Conservation (phyloP, 2,113 vertebrate species). For the Colius striatus region DNA sequence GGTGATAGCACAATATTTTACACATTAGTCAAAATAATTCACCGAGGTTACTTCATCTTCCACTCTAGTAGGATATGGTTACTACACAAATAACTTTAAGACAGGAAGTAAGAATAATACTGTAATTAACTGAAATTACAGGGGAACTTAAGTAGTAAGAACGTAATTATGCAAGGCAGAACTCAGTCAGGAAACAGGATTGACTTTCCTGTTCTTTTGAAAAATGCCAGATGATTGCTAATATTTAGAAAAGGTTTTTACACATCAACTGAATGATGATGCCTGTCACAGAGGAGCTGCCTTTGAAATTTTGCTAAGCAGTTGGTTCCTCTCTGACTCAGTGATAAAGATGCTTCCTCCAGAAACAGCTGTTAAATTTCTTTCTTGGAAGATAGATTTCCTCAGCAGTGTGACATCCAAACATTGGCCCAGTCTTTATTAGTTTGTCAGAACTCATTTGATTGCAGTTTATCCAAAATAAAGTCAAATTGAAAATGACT, state of each 20-base stretch:
- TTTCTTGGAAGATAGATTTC: conserved; percentile 25
- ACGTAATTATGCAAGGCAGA: conserved; percentile 59
- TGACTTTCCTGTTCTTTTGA: conserved; percentile 64
- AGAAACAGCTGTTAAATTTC: conserved; percentile 58
- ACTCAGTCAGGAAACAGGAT: conserved; percentile 61
- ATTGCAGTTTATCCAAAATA: neutral
- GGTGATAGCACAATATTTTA: conserved; percentile 31
- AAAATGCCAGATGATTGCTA: conserved; percentile 67
- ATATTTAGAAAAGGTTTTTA: conserved; percentile 68
- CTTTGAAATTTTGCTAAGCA: conserved; percentile 40
- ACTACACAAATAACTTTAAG: conserved; percentile 64
- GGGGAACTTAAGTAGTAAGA: conserved; percentile 63
- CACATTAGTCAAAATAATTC: conserved; percentile 54
- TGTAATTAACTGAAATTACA: conserved; percentile 68
- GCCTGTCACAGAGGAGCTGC: conserved; percentile 19
- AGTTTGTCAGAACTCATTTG: conserved; percentile 35
- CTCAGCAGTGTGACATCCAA: neutral
- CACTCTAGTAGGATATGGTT: conserved; percentile 49
- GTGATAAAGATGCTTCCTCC: conserved; percentile 61
- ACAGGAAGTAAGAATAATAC: conserved; percentile 71
- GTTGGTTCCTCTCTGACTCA: conserved; percentile 57
- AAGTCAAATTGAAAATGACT: conserved; percentile 20
- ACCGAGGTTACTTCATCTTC: conserved; percentile 54
- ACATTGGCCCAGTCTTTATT: neutral
- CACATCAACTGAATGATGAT: conserved; percentile 44